Evolutionary conservation across 2,888 invertebrate species (phyloP).

Genomic region (Hybos culiciformis): DNA sequence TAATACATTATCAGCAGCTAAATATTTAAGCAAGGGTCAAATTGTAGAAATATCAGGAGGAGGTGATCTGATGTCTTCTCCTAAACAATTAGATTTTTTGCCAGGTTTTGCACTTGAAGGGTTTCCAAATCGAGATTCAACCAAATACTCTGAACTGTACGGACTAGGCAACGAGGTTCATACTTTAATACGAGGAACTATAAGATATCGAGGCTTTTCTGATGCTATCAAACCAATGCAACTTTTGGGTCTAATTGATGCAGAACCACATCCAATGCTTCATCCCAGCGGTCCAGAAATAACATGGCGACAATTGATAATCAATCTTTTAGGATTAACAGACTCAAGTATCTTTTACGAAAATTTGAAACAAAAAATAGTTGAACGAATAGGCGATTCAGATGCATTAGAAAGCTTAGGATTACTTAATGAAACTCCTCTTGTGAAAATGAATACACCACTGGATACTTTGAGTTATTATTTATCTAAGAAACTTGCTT

Average conservation of each 20-base stretch:
- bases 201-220: slow-evolving; percentile 82
- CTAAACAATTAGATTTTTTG: slow-evolving; percentile 70
- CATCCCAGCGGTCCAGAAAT: slow-evolving; percentile 92
- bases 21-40: slow-evolving; percentile 69
- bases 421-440: slow-evolving; percentile 65
- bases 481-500: slow-evolving; percentile 63
- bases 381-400: slow-evolving; percentile 64
- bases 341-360: slow-evolving; percentile 84
- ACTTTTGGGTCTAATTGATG: slow-evolving; percentile 73
- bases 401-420: slow-evolving; percentile 77
- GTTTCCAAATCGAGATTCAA: slow-evolving; percentile 93
- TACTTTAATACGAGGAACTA: slow-evolving; percentile 85
- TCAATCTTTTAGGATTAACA: slow-evolving; percentile 69
- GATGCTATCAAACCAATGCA: slow-evolving; percentile 80
- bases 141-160: slow-evolving; percentile 73
- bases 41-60: slow-evolving; percentile 79
- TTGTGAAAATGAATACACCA: slow-evolving; percentile 74
- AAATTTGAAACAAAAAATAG: slow-evolving; percentile 72
- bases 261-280: slow-evolving; percentile 73
- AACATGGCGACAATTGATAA: slow-evolving; percentile 86
- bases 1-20: slow-evolving; percentile 81
- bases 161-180: slow-evolving; percentile 70
- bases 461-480: slow-evolving; percentile 88
- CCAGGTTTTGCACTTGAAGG: slow-evolving; percentile 96
- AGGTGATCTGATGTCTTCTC: slow-evolving; percentile 75